phyloP scores from a whole-genome alignment of 2,797 vertebrate species.

The Periparus ater region DNA sequence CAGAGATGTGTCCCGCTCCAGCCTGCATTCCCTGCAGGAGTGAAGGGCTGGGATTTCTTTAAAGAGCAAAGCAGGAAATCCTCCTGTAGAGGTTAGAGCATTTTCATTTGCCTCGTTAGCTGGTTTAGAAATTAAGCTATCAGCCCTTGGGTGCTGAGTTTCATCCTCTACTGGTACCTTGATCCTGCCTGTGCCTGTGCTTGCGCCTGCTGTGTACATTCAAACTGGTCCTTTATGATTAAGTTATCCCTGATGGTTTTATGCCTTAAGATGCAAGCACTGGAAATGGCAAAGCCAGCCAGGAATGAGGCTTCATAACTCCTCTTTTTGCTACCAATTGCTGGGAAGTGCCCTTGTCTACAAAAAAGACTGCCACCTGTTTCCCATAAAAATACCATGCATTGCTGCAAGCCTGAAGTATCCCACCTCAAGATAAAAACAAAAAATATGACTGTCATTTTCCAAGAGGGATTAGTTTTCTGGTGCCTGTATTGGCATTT shows the following conservation, averaged over 20 bases:
- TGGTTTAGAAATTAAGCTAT: neutral
- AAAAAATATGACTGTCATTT: neutral
- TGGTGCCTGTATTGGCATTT: neutral
- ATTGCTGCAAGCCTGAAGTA: neutral
- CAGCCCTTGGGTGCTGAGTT: neutral
- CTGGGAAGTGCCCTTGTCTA: neutral
- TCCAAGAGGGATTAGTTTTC: neutral
- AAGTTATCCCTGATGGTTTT: neutral
- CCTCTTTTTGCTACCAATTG: neutral
- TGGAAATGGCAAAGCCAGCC: neutral
- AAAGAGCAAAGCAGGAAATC: neutral
- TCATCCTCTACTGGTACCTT: neutral
- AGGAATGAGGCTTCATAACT: neutral
- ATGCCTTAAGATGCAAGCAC: neutral
- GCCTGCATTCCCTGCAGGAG: neutral
- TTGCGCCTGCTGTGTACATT: neutral
- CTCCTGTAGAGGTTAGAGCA: neutral
- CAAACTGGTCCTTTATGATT: neutral
- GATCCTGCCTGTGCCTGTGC: neutral
- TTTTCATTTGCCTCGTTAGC: neutral
- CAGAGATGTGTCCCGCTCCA: neutral
- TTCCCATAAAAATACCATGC: constrained; percentile 11
- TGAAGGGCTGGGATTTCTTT: neutral
- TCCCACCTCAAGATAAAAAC: neutral
- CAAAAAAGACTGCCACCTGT: neutral